Conservation (phyloP, 2,797 vertebrate species). For the Miichthys miiuy region DNA sequence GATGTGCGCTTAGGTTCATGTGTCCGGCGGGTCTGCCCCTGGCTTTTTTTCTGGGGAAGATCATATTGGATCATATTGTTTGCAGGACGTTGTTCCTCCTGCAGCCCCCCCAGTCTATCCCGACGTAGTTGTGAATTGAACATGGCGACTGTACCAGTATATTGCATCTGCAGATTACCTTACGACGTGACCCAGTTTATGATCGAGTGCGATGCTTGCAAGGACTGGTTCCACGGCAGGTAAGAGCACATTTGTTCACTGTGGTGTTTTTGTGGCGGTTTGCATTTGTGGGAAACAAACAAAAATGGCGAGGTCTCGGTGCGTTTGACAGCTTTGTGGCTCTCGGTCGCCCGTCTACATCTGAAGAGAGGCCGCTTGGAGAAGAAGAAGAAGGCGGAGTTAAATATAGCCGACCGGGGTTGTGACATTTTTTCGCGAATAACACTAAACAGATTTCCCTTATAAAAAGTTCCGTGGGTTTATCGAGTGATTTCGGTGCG, state of each 20-base stretch:
- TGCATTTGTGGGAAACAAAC: conserved; percentile 70
- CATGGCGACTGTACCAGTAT: conserved; percentile 99
- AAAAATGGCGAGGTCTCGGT: conserved; percentile 74
- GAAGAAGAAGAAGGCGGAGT: conserved; percentile 89
- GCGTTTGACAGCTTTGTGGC: conserved; percentile 85
- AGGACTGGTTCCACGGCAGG: conserved; percentile 99
- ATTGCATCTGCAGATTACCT: conserved; percentile 98
- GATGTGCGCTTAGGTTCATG: conserved; percentile 71
- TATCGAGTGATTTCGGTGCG: conserved; percentile 5
- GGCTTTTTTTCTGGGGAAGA: conserved; percentile 79
- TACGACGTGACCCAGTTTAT: conserved; percentile 99
- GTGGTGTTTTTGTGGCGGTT: conserved; percentile 56
- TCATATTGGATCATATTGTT: conserved; percentile 85
- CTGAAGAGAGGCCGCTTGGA: conserved; percentile 86
- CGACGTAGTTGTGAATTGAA: conserved; percentile 92
- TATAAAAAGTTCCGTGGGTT: conserved; percentile 28
- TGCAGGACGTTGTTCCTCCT: conserved; percentile 85
- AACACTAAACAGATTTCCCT: conserved; percentile 59
- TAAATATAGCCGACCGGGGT: conserved; percentile 76
- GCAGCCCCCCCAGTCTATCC: conserved; percentile 84
- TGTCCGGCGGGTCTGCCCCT: conserved; percentile 82
- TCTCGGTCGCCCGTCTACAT: conserved; percentile 78
- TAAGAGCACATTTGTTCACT: conserved; percentile 77
- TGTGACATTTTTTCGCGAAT: conserved; percentile 82
- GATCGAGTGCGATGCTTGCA: conserved; percentile 98